Base-by-base conservation (phyloP, 2,797 vertebrate genomes). In the Scomberomorus guttatus region DNA sequence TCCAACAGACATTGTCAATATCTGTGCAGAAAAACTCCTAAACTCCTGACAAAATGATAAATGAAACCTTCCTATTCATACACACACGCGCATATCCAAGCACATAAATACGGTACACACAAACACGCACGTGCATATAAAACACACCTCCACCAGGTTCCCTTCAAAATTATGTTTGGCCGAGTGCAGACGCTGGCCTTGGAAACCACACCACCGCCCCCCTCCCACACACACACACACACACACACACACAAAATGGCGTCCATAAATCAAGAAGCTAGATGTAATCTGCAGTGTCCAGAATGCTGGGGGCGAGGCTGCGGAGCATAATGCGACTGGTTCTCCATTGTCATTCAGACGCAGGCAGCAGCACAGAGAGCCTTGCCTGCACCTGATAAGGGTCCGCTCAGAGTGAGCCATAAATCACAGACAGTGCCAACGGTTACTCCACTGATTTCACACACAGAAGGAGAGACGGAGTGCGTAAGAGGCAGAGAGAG, bases 261-360 rank as follows among this genome's bases (percentile, higher is more conserved):
- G 93, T 96, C 96, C 93, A 97, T 99, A 98, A 99, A 99, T 99
- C 97, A 98, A 96, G 95, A 94, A 89, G 93, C 94, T 90, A 96
- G 97, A 98, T 98, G 97, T 97, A 98, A 99, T 99, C 97, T 97
- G 95, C 92, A 92, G 95, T 97, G 96, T 97, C 97, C 96, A 96
- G 97, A 98, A 98, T 95, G 95, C 95, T 94, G 93, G 90, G 90
- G 95, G 95, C 94, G 95, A 96, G 96, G 96, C 96, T 97, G 96
- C 93, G 81, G 92, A 96, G 96, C 95, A 97, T 98, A 97, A 98
- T 97, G 96, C 94, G 92, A 95, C 93, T 93, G 95, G 96, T 96
- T 96, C 95, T 97, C 97, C 94, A 97, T 98, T 99, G 97, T 99
- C 97, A 97, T 97, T 97, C 96, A 97, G 96, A 96, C 96, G 95